Evolutionary conservation across 37 sponge, comb jelly and placozoan species (phyloP).

Genomic region (Halisarca cf. caerulea): DNA sequence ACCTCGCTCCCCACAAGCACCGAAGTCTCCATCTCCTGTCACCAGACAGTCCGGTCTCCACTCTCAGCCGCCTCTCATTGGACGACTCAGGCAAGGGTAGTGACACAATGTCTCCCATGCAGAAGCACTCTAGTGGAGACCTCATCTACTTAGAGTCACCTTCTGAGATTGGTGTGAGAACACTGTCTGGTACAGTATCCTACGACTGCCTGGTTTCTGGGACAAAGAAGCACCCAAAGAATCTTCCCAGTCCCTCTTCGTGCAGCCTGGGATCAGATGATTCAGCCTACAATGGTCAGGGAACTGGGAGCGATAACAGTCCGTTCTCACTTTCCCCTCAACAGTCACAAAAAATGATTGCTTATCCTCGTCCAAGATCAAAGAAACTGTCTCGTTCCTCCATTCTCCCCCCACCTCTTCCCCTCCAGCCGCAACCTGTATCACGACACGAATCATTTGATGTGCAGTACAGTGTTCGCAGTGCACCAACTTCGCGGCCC

Average conservation of each 20-base stretch:
- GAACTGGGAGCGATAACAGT: conserved; percentile 6
- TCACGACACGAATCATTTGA: not conserved
- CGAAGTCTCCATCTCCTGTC: not conserved
- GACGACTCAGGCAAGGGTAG: conserved; percentile 29
- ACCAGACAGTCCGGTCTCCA: conserved; percentile 23
- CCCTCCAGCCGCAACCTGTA: not conserved
- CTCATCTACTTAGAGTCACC: conserved; percentile 3
- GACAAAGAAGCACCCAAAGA: not conserved
- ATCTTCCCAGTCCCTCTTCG: not conserved
- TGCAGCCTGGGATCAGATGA: conserved; percentile 8
- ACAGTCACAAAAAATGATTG: not conserved
- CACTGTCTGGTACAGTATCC: not conserved
- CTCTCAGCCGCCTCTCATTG: conserved; percentile 18
- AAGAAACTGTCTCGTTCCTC: not conserved
- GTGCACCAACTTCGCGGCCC: conserved; percentile 9
- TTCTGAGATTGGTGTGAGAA: not conserved
- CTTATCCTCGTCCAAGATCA: not conserved
- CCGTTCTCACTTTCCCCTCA: conserved; percentile 8
- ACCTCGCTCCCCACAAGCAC: not conserved
- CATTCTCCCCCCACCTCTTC: not conserved
- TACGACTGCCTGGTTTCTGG: conserved; percentile 13
- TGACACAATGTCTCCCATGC: conserved; percentile 19
- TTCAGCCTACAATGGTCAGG: conserved; percentile 6
- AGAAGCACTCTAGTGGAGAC: not conserved
- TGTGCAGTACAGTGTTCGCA: not conserved